These are phyloP conservation scores for Pollenia labialis DNA, from an alignment of 2,888 invertebrate genomes.

Conservation along the genomic window DNA sequence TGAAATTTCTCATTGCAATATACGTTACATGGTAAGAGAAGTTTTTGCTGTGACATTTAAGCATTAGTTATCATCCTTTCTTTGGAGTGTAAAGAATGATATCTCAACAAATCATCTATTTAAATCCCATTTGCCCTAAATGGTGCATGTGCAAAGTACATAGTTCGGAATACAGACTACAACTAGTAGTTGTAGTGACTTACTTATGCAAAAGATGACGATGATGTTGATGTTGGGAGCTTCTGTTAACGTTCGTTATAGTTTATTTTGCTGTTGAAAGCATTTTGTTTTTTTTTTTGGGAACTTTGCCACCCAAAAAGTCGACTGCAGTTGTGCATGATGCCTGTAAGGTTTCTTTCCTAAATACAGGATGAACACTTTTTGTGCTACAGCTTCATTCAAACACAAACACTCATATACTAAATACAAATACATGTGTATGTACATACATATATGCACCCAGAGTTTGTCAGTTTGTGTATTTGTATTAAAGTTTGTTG, in stretches of 20 bases:
- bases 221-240: conserved; percentile 5
- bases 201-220: conserved; percentile 22
- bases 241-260: conserved; percentile 11
- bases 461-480: background rate
- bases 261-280: conserved; percentile 32
- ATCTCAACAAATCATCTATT: conserved; percentile 12
- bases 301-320: conserved; percentile 47
- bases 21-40: too few relatives aligned
- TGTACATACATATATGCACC: background rate
- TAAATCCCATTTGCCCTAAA: background rate
- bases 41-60: too few relatives aligned
- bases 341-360: conserved; percentile 22
- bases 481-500: conserved; percentile 38
- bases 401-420: background rate
- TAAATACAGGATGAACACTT: conserved; percentile 26
- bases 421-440: background rate
- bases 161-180: conserved; percentile 25
- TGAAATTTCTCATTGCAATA: too few relatives aligned
- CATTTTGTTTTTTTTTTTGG: conserved; percentile 61
- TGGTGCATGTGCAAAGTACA: background rate
- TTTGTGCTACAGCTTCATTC: conserved; percentile 1
- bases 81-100: too few relatives aligned
- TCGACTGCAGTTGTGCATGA: conserved; percentile 60
- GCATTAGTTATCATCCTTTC: too few relatives aligned
- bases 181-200: conserved; percentile 23